These are phyloP conservation scores for Lycocerus yunnanus DNA, from an alignment of 2,888 invertebrate species.

Conservation along the genomic window DNA sequence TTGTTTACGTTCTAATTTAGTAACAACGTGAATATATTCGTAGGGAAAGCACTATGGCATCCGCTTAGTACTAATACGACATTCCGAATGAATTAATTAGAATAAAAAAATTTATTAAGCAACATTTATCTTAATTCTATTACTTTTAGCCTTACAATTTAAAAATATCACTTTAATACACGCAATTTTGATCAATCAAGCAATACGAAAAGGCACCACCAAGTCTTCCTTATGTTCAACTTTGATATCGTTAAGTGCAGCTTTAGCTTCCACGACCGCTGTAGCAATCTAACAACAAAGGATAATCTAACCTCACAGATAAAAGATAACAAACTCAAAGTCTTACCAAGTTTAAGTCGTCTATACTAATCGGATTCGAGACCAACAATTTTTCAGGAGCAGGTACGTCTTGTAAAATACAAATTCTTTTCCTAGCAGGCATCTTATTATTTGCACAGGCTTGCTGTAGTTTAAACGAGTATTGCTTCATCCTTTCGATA, in stretches of 20 bases:
- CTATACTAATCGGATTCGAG: slow-evolving; percentile 62
- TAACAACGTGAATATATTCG: too few species aligned
- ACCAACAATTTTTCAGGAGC: slow-evolving; percentile 71
- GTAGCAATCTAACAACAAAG: slow-evolving; percentile 67
- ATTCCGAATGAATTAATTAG: neutral
- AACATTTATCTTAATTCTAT: neutral
- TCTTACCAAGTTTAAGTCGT: slow-evolving; percentile 75
- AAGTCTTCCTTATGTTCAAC: slow-evolving; percentile 89
- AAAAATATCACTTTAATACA: neutral
- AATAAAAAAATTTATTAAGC: neutral
- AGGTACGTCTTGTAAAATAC: slow-evolving; percentile 74
- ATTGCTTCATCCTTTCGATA: slow-evolving; percentile 77
- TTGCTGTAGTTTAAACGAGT: slow-evolving; percentile 63
- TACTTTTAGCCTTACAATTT: neutral
- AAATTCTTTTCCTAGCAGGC: slow-evolving; percentile 53
- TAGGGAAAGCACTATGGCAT: too few species aligned
- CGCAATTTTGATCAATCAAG: slow-evolving; percentile 8
- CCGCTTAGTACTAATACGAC: too few species aligned
- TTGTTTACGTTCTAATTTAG: too few species aligned
- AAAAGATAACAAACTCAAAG: neutral
- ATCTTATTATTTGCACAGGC: slow-evolving; percentile 57
- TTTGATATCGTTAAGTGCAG: slow-evolving; percentile 77
- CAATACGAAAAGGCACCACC: slow-evolving; percentile 81
- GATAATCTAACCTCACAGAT: neutral
- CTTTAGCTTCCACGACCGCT: slow-evolving; percentile 70